Base-by-base conservation (phyloP, 2,888 invertebrate genomes). In the Glaucopsyche alexis region DNA sequence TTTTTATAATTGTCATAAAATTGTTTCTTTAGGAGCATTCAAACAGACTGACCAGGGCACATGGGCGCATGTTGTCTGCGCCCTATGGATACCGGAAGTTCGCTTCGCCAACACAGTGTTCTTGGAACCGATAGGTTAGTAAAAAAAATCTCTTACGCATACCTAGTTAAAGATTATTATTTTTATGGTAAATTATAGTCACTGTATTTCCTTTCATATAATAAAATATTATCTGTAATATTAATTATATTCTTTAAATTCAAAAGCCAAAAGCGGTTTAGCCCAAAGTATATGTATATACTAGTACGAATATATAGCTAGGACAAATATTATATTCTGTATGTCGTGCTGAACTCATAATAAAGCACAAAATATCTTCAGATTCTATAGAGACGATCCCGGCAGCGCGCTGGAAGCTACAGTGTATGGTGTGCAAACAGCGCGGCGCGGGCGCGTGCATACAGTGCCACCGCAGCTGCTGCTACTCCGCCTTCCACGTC, bases 1-100 rank as follows among this genome's bases (percentile, higher is more conserved):
- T 13, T 73, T 64, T 65, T 60, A 55, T 50, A 40, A 11, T 9
- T 19, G 52, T 42, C 29, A 49, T 60, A 4, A 11, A n/a, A 42
- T 47, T 76, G 19, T 70, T 78, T 76, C 29, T 29, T 13, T 77
- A 93, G 93, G 99, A 73, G 99, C 99, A 45, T 99, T 99, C 86
- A 99, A 99, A 88, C 99, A 99, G 90, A 99, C 99, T 0, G 99
- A 99, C 86, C 95, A 97, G 82, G 95, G 97, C 0, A 96, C 97
- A 0, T 99, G 99, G 99, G 99, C 99, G 1, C 99, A 99, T 86
- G 99, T 99, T 2, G 98, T 99, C 0, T 99, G 99, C 87, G 99
- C 99, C 0, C 93, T 99, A 1, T 99, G 99, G 99, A 98, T 99
- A 81, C 99, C 99, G 1, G 99, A 99, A 95, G 99, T 97, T 67